These are phyloP conservation scores for Aphidius colemani DNA, from an alignment of 2,888 invertebrate species.

Conservation along the genomic window DNA sequence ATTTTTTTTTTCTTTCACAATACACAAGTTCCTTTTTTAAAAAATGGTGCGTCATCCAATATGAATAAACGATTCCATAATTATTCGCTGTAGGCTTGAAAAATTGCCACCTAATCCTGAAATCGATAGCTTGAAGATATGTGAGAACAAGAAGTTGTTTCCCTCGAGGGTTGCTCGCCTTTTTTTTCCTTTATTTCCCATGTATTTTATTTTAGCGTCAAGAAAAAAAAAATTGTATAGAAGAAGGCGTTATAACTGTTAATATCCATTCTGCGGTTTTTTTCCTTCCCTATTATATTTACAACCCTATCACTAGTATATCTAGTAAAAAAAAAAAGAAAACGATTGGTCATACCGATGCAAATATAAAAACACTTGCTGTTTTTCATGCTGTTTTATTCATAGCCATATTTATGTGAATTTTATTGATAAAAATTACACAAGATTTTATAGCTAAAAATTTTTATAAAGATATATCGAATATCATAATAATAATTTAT, in stretches of 20 bases:
- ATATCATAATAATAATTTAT: too few relatives aligned
- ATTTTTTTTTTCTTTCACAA: too few relatives aligned
- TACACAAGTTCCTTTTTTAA: conserved; percentile 16
- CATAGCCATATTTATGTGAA: too few relatives aligned
- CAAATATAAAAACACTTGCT: background rate
- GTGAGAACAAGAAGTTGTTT: conserved; percentile 37
- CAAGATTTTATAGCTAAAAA: too few relatives aligned
- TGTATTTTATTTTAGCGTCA: too few relatives aligned
- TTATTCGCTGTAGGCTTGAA: conserved; percentile 57
- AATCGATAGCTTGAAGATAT: conserved; percentile 48
- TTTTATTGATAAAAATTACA: too few relatives aligned
- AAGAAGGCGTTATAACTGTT: too few relatives aligned
- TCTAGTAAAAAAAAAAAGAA: background rate
- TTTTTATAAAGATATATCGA: too few relatives aligned
- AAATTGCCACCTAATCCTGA: conserved; percentile 58
- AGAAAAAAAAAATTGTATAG: too few relatives aligned
- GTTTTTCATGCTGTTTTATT: background rate
- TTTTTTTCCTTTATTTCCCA: too few relatives aligned
- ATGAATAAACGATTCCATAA: conserved; percentile 37
- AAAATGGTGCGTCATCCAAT: background rate
- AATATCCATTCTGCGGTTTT: too few relatives aligned
- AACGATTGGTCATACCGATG: background rate
- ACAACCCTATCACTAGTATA: background rate
- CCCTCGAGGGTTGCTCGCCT: background rate
- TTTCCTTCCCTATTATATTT: too few relatives aligned